These are phyloP conservation scores for Cassiopea xamachana DNA, from an alignment of 30 jellyfish, hydroid and myxozoan species.

Conservation along the genomic window DNA sequence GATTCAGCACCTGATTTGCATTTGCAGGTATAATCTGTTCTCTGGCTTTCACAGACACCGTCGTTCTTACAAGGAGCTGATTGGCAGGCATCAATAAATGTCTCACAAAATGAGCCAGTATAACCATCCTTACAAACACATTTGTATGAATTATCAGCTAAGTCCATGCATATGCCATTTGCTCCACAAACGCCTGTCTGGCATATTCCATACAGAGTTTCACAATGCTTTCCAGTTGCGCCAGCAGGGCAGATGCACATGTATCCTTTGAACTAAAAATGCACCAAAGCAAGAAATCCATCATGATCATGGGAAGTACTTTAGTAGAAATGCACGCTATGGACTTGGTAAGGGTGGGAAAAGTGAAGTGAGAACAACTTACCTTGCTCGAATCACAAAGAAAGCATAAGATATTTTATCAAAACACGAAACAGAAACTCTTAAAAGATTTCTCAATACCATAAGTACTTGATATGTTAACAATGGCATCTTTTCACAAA, in stretches of 20 bases:
- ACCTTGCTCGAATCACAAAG: too few relatives aligned
- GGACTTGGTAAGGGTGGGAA: too few relatives aligned
- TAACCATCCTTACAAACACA: conserved; percentile 89
- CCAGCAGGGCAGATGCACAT: conserved; percentile 88
- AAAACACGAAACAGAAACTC: too few relatives aligned
- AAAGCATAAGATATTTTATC: too few relatives aligned
- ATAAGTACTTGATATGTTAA: too few relatives aligned
- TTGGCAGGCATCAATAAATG: conserved; percentile 77
- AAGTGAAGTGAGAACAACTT: too few relatives aligned
- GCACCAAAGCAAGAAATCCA: background rate
- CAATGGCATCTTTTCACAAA: too few relatives aligned
- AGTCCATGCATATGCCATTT: conserved; percentile 78
- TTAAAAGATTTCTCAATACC: too few relatives aligned
- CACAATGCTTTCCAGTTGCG: conserved; percentile 87
- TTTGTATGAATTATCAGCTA: conserved; percentile 79
- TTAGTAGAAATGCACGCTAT: too few relatives aligned
- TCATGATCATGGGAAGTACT: too few relatives aligned
- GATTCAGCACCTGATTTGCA: conserved; percentile 70
- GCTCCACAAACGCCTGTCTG: conserved; percentile 72
- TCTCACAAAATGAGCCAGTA: conserved; percentile 92
- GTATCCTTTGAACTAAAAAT: conserved; percentile 79
- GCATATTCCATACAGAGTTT: conserved; percentile 67
- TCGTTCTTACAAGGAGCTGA: conserved; percentile 84
- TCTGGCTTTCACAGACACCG: conserved; percentile 71
- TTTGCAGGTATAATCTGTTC: conserved; percentile 70